Percentiles rank a stretch among this genome's conserved stretches.
phyloP scores from a whole-genome alignment of 2,888 invertebrate species.

The Callosobruchus maculatus region DNA sequence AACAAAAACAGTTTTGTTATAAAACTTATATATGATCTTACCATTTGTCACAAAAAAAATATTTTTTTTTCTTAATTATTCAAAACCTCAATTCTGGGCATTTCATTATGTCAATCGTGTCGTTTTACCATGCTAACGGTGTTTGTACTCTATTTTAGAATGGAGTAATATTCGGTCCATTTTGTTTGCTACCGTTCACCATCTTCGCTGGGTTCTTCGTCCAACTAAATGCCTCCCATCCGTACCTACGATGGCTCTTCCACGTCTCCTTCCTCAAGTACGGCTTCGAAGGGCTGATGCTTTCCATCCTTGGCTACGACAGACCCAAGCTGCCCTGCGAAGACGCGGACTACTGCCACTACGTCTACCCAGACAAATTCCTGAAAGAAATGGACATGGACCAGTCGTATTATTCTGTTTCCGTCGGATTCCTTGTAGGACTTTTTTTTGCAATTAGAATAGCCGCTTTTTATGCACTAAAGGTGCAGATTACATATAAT shows the following conservation, averaged over 20 bases:
- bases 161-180: slow-evolving; percentile 86
- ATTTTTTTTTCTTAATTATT: too few species aligned
- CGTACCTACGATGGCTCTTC: slow-evolving; percentile 78
- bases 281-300: slow-evolving; percentile 77
- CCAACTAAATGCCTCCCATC: slow-evolving; percentile 75
- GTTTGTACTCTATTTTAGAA: slow-evolving; percentile 59
- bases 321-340: slow-evolving; percentile 72
- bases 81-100: too few species aligned
- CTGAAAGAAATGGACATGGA: slow-evolving; percentile 71
- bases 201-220: slow-evolving; percentile 93
- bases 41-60: too few species aligned
- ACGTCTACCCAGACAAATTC: slow-evolving; percentile 65
- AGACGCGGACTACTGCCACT: slow-evolving; percentile 72
- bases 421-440: slow-evolving; percentile 61
- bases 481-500: background rate
- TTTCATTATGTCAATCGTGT: too few species aligned
- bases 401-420: slow-evolving; percentile 62
- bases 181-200: slow-evolving; percentile 81
- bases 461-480: slow-evolving; percentile 65
- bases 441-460: slow-evolving; percentile 63
- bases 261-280: slow-evolving; percentile 87
- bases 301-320: slow-evolving; percentile 79
- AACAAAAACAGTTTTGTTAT: too few species aligned
- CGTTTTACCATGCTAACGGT: background rate
- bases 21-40: too few species aligned